Evolutionary conservation across 2,797 vertebrate species (phyloP).

Genomic region (Oryzias sinensis): DNA sequence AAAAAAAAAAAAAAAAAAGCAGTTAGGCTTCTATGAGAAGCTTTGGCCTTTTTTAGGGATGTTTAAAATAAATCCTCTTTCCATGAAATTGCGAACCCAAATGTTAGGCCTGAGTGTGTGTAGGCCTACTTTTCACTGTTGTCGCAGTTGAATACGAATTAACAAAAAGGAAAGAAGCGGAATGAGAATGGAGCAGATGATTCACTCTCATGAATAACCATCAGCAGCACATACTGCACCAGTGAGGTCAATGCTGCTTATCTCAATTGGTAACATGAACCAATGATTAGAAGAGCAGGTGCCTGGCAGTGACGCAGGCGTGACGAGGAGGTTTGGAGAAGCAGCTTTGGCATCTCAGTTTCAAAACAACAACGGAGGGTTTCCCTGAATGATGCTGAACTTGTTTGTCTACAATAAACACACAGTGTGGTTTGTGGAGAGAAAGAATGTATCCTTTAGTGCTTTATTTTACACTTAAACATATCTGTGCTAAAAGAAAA

Average conservation of each 20-base stretch:
- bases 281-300: slow-evolving; percentile 23
- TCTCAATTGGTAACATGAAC: slow-evolving; percentile 12
- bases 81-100: background rate
- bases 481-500: background rate
- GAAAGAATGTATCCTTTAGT: background rate
- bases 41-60: too few relatives aligned
- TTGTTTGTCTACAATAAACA: slow-evolving; percentile 32
- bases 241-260: slow-evolving; percentile 12
- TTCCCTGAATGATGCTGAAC: slow-evolving; percentile 36
- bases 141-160: slow-evolving; percentile 2
- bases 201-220: slow-evolving; percentile 48
- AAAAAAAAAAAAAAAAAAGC: too few relatives aligned
- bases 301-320: slow-evolving; percentile 47
- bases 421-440: background rate
- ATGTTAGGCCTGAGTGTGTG: slow-evolving; percentile 21
- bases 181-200: slow-evolving; percentile 47
- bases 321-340: slow-evolving; percentile 9
- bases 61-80: background rate
- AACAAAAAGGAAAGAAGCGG: slow-evolving; percentile 46
- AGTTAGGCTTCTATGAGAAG: too few relatives aligned
- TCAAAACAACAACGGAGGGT: slow-evolving; percentile 33
- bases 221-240: background rate
- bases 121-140: slow-evolving; percentile 24
- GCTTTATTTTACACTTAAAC: background rate
- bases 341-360: slow-evolving; percentile 35